Base-by-base conservation (phyloP, 2,888 invertebrate species). In the Drosophila melanocephala region DNA sequence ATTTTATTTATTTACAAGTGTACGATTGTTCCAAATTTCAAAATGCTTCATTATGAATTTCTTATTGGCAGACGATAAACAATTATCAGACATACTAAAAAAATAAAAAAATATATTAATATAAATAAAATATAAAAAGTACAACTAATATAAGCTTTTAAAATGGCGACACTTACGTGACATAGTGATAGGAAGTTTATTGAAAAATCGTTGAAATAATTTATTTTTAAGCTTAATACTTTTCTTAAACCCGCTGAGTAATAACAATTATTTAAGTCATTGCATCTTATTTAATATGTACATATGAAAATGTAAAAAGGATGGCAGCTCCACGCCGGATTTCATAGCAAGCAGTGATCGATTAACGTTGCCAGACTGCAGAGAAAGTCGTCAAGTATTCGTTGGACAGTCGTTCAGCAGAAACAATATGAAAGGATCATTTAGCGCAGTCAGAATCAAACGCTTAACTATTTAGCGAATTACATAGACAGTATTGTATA, bases 21-120 rank as follows among this genome's bases (percentile, higher is more conserved):
- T 39, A 1, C 0, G n/a, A 14, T n/a, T 4, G 7, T 14, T 53
- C 32, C 0, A 5, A 32, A 42, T 26, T 4, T 19, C 14, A 5
- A 22, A 14, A 42, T 22, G 10, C 4, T 14, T 68, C 50, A 87
- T 30, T 67, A 52, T 7, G 79, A 90, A 19, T 86, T 87, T n/a
- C 61, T 75, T 19, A 92, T 91, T 4, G 92, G 92, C 28, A 92
- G 63, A 14, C 77, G 77, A 35, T 79, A 80, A 7, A 91, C 90
- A 37, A 91, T 72, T 6, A 77, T 57, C 19, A 82, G 75, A 39
- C 92, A 91, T 52, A 83, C 92, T 92, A 73, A 30, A 90, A 26
- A 42, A 59, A 30, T 19, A 35, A 7, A 19, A 12, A 51, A 22
- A 32, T n/a, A 10, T 33, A 4, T 26, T 26, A 26, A 16, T 9